Percentiles rank a stretch among this genome's conserved stretches.
These are phyloP conservation scores for Clamator glandarius DNA, from an alignment of 2,797 vertebrate species.

Conservation along the genomic window DNA sequence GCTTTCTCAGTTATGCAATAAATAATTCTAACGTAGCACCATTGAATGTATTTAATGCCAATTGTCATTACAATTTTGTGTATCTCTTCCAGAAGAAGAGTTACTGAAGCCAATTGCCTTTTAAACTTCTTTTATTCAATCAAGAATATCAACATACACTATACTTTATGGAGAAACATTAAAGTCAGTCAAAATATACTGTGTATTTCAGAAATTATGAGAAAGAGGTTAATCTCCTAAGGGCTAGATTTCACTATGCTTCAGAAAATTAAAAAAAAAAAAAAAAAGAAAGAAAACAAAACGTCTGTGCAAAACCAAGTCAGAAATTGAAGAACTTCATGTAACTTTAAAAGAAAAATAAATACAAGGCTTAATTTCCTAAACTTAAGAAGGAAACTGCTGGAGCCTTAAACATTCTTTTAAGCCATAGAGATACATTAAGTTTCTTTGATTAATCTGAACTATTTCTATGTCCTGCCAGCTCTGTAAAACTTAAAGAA, in stretches of 20 bases:
- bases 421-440: conserved; percentile 5
- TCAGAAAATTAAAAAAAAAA: not conserved
- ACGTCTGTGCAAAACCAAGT: not conserved
- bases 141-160: conserved; percentile 48
- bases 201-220: not conserved
- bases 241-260: not conserved
- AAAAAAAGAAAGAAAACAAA: not conserved
- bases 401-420: not conserved
- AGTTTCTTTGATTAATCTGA: conserved; percentile 25
- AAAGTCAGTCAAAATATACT: conserved; percentile 15
- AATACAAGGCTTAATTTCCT: not conserved
- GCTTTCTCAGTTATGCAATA: not conserved
- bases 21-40: not conserved
- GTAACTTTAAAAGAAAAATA: conserved; percentile 26
- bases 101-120: conserved; percentile 34
- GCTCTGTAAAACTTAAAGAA: not conserved
- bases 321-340: conserved; percentile 14
- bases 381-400: not conserved
- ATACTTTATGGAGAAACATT: not conserved
- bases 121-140: conserved; percentile 38
- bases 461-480: not conserved
- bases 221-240: not conserved
- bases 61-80: conserved; percentile 34
- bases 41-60: not conserved
- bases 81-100: conserved; percentile 33